Percentiles rank a stretch among this genome's conserved stretches.
Evolutionary conservation across 2,797 vertebrate genomes (phyloP).

Genomic region (Columba guinea): DNA sequence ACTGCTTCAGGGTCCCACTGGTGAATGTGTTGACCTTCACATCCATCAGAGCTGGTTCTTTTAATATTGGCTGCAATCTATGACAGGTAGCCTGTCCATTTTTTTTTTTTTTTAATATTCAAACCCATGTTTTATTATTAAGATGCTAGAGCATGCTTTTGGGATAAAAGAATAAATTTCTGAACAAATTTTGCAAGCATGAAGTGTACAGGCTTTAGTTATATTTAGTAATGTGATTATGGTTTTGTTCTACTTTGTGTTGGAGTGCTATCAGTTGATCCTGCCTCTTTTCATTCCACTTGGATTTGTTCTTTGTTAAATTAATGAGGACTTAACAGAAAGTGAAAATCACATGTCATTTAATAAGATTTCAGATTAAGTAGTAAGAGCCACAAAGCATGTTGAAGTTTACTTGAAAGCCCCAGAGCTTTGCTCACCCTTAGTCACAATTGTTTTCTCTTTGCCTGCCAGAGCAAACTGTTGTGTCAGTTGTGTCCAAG

Average conservation of each 20-base stretch:
- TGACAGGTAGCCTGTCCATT: not conserved
- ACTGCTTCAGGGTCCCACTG: not conserved
- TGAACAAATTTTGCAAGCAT: not conserved
- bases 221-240: not conserved
- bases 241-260: not conserved
- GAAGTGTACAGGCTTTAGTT: not conserved
- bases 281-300: slow-evolving; percentile 16
- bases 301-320: slow-evolving; percentile 46
- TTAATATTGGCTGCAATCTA: not conserved
- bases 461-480: not conserved
- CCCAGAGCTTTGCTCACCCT: not conserved
- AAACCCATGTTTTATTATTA: not conserved
- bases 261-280: slow-evolving; percentile 4
- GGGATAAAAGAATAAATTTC: not conserved
- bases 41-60: not conserved
- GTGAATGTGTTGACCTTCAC: not conserved
- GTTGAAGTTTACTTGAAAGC: not conserved
- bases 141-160: not conserved
- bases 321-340: slow-evolving; percentile 21
- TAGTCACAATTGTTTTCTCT: not conserved
- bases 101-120: not conserved
- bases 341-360: slow-evolving; percentile 31
- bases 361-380: slow-evolving; percentile 41
- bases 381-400: not conserved
- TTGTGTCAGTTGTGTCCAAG: not conserved